Conservation (phyloP, 2,888 invertebrate genomes). For the Calliphora vomitoria region DNA sequence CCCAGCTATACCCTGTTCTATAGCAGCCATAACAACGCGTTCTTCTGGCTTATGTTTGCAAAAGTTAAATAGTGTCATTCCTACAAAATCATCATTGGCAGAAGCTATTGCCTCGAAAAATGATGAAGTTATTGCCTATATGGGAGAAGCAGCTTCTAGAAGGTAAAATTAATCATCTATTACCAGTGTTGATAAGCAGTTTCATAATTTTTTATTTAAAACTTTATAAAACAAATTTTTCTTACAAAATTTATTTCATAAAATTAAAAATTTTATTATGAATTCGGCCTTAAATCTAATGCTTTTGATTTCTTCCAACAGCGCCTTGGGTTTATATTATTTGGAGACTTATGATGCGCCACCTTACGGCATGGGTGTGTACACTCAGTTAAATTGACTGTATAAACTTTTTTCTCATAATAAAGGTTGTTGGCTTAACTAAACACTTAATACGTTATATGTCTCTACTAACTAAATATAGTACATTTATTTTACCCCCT, state of each 20-base stretch:
- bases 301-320: conserved; percentile 67
- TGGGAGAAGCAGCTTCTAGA: conserved; percentile 82
- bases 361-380: conserved; percentile 81
- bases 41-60: conserved; percentile 66
- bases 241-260: no score
- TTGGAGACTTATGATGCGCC: conserved; percentile 81
- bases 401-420: no score
- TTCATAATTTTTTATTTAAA: no score
- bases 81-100: conserved; percentile 22
- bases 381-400: conserved; percentile 32
- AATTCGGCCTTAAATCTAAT: no score
- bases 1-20: conserved; percentile 80
- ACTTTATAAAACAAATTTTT: no score
- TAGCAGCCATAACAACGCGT: conserved; percentile 75
- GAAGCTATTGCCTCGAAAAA: conserved; percentile 50
- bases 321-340: conserved; percentile 80
- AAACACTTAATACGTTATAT: background rate
- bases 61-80: background rate
- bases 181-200: no score
- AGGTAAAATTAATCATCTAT: conserved; percentile 76
- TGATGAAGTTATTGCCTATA: conserved; percentile 76
- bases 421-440: conserved; percentile 20
- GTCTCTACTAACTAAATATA: background rate
- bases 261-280: no score
- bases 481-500: background rate